Base-by-base conservation (phyloP, 2,797 vertebrate genomes). In the Mycteria americana region DNA sequence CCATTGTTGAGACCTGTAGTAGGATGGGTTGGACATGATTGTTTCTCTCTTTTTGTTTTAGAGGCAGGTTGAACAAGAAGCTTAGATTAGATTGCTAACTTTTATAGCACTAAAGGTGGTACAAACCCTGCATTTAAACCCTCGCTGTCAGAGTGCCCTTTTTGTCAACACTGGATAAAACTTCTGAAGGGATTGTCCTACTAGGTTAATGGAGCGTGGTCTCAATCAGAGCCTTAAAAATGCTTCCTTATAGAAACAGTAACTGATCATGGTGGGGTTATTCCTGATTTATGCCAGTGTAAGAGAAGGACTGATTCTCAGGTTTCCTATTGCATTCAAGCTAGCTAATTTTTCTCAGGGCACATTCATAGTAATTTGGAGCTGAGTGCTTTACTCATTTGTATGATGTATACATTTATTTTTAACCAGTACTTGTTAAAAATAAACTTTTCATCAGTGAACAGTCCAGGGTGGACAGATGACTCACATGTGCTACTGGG, bases 371-470 rank as follows among this genome's bases (percentile, higher is more conserved):
- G 85, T n/a, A 94, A 74, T 95, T 90, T 85, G 59, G 21, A 68
- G 13, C 76, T 41, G 79, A 96, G 60, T 33, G 31, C 80, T 93
- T 90, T 43, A 74, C 77, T 93, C 92, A 60, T 87, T 92, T 87
- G 76, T 67, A 56, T 95, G 93, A 95, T 70, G 68, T 94, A 94
- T 95, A 82, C 31, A 76, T 92, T 94, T 97, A 90, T 96, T 96
- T 97, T 96, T 96, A 96, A 94, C 80, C 45, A 74, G 70, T 76
- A 75, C 74, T 93, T 79, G 74, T 95, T 95, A 96, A 96, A 96
- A 96, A 96, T 95, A 94, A 92, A 95, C 94, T 96, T 95, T 95
- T 96, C 95, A 89, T 96, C 93, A 94, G 89, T 56, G 63, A 95
- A 30, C 51, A 56, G 80, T 75, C 54, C 39, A 82, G 88, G 39